Base-by-base conservation (phyloP, 2,888 invertebrate species). In the Phengaris alcon region DNA sequence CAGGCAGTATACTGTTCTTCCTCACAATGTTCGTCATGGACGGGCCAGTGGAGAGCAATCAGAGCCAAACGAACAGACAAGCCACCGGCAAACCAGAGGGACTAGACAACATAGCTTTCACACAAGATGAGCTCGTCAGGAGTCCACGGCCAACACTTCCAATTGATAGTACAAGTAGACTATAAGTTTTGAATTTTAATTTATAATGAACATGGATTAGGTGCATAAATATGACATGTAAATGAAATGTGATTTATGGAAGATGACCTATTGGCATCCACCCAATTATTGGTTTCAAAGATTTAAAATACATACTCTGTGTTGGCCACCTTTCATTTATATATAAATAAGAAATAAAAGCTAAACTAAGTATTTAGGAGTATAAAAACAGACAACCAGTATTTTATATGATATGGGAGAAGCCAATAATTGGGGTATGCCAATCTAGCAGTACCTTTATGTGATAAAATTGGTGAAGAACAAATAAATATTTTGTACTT, bases 1-100 rank as follows among this genome's bases (percentile, higher is more conserved):
- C 87, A 97, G 97, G 97, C 89, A 97, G 97, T 74, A 94, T 97
- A 76, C 93, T 97, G 85, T 97, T 97, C 93, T 95, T 97, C 82
- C 87, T 96, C 10, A 97, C 97, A 0, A 96, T 97, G 91, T 96
- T 97, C 91, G 88, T 97, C 78, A 97, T 97, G 95, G 97, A 96
- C 69, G 96, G 96, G 0, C 90, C 87, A n/a, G 84, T 85, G 6
- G 88, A 86, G 74, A 64, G 77, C 74, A 74, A 72, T 76, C 13
- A 83, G 35, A 44, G 83, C 84, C 64, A 70, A 78, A 13, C 54
- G 22, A 52, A 70, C 10, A 51, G 12, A 52, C 22, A 72, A 51
- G 78, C 10, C 78, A 79, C 15, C 69, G 77, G 68, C 74, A 88
- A 85, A 74, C 85, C 87, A 15, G 84, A 81, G 35, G 94, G 94